A percentile compares a stretch with the other conserved stretches of the same genome.
These are phyloP conservation scores for Thalassaphorura encarpata DNA, from an alignment of 1,140 invertebrate species.

Conservation along the genomic window DNA sequence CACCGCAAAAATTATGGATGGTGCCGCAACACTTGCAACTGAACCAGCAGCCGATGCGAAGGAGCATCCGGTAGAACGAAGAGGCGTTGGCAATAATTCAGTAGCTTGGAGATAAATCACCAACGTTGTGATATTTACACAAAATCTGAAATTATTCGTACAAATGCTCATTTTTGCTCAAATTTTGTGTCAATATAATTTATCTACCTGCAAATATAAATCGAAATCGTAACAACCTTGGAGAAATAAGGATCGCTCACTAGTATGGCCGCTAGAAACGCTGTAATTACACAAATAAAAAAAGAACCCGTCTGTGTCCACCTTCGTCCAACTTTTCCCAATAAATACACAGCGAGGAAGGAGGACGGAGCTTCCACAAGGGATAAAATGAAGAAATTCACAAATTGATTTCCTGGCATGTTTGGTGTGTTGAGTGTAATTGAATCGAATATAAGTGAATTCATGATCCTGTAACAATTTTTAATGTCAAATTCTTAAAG, in stretches of 20 bases:
- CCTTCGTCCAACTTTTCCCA: slow-evolving; percentile 23
- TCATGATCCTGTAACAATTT: slow-evolving; percentile 5
- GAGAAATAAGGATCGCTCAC: background rate
- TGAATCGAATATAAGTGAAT: slow-evolving; percentile 42
- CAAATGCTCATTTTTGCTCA: background rate
- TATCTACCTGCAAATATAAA: background rate
- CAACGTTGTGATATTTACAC: slow-evolving; percentile 38
- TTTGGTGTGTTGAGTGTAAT: slow-evolving; percentile 51
- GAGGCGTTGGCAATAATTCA: slow-evolving; percentile 56
- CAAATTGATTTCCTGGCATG: slow-evolving; percentile 53
- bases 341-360: slow-evolving; percentile 19
- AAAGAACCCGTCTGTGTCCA: slow-evolving; percentile 18
- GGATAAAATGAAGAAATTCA: slow-evolving; percentile 54
- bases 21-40: slow-evolving; percentile 40
- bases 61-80: slow-evolving; percentile 53
- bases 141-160: slow-evolving; percentile 34
- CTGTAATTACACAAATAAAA: background rate
- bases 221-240: background rate
- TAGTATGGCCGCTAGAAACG: background rate
- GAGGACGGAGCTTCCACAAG: slow-evolving; percentile 48
- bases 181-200: too few relatives aligned
- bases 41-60: slow-evolving; percentile 50
- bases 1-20: slow-evolving; percentile 45
- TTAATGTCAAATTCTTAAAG: background rate
- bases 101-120: slow-evolving; percentile 44